Percentiles rank a stretch among this genome's conserved stretches.
These are phyloP conservation scores for Suncus etruscus DNA, from an alignment of 2,113 vertebrate genomes.

Conservation along the genomic window DNA sequence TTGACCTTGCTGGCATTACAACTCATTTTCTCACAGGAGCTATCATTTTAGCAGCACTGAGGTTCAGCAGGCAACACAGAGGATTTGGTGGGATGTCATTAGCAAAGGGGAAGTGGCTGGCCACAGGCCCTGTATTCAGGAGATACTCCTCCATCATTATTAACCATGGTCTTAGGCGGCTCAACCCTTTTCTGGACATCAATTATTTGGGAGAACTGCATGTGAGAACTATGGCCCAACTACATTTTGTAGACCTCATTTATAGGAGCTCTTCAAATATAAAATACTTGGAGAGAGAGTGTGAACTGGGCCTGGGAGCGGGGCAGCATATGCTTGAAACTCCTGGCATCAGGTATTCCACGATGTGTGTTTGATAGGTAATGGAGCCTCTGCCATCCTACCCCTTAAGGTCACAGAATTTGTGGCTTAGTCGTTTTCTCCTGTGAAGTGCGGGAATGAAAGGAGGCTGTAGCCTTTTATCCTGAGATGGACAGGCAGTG, in stretches of 20 bases:
- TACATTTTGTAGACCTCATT: background rate
- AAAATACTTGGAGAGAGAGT: background rate
- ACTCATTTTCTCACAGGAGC: conserved; percentile 54
- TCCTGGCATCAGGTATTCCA: background rate
- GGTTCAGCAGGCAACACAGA: background rate
- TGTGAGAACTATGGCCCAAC: background rate
- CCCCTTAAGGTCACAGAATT: background rate
- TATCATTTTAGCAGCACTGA: conserved; percentile 14
- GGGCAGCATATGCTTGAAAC: background rate
- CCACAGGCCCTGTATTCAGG: background rate
- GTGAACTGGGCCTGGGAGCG: background rate
- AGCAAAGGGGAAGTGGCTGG: conserved; percentile 20
- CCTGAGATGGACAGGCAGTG: background rate
- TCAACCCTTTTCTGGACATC: background rate
- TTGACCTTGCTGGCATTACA: conserved; percentile 23
- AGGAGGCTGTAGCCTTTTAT: background rate
- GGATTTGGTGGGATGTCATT: too few species aligned
- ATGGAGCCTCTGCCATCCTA: background rate
- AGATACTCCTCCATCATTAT: background rate
- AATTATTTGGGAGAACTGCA: background rate
- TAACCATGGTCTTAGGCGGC: background rate
- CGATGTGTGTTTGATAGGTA: background rate
- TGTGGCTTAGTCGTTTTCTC: background rate
- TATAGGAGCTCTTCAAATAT: background rate
- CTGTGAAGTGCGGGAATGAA: background rate